These are phyloP conservation scores for Metaphire vulgaris DNA, from an alignment of 1,140 invertebrate species.

Conservation along the genomic window DNA sequence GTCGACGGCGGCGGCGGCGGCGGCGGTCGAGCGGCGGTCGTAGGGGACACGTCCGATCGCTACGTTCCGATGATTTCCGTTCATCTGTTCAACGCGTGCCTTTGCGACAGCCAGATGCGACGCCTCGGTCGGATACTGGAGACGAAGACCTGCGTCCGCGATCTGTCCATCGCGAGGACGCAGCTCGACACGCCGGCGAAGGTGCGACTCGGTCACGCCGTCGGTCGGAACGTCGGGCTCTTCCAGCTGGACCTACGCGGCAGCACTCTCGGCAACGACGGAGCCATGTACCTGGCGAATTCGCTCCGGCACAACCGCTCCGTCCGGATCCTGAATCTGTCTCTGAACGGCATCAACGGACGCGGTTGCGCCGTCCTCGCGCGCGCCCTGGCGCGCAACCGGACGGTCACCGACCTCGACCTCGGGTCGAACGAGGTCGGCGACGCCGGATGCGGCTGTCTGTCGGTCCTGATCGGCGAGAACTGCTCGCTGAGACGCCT, in stretches of 20 bases:
- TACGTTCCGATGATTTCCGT: background rate
- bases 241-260: background rate
- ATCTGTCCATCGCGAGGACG: background rate
- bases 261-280: slow-evolving; percentile 2
- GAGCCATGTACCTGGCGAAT: slow-evolving; percentile 7
- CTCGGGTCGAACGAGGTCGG: background rate
- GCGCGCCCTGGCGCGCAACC: background rate
- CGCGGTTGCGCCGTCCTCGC: background rate
- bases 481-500: background rate
- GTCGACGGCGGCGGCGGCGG: too few species aligned
- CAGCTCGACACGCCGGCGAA: background rate
- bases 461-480: background rate
- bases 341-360: background rate
- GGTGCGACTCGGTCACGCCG: background rate
- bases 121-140: background rate
- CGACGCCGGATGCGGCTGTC: background rate
- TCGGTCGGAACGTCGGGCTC: background rate
- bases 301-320: background rate
- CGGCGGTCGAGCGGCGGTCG: background rate
- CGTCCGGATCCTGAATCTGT: background rate
- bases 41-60: background rate
- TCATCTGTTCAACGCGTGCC: background rate
- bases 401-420: background rate
- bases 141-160: background rate
- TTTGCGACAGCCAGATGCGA: background rate